Conservation (phyloP, 2,888 invertebrate species). For the Pseudoips prasinana region DNA sequence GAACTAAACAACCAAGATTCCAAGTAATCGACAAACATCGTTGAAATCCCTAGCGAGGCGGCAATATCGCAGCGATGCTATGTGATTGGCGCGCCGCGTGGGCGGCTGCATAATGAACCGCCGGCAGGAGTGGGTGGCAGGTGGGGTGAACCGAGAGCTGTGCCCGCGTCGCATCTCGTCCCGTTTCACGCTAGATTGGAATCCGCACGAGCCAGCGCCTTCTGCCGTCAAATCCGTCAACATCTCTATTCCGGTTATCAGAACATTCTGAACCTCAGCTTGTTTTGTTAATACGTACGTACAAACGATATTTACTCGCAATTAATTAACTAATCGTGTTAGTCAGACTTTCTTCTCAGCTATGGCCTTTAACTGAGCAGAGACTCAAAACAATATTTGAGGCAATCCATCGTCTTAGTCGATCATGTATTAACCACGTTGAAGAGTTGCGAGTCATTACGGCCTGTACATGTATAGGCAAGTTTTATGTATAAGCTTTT, state of each 20-base stretch:
- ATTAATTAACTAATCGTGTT: too few species aligned
- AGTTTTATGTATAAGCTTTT: too few species aligned
- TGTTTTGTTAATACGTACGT: constrained; percentile 12
- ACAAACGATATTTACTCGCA: too few species aligned
- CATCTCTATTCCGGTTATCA: constrained; percentile 43
- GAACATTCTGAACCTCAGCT: constrained; percentile 25
- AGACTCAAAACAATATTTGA: too few species aligned
- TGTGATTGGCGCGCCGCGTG: constrained; percentile 77
- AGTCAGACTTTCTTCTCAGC: too few species aligned
- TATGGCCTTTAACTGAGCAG: too few species aligned
- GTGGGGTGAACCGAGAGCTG: constrained; percentile 18
- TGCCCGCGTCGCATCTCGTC: constrained; percentile 33
- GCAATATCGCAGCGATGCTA: constrained; percentile 73
- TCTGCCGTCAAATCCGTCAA: constrained; percentile 59
- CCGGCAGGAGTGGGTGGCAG: constrained; percentile 39
- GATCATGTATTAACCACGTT: too few species aligned
- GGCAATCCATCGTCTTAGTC: too few species aligned
- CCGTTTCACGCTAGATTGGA: constrained; percentile 61
- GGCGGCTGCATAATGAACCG: constrained; percentile 78
- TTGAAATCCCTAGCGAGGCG: constrained; percentile 66
- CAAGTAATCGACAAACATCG: constrained; percentile 57
- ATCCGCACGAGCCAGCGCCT: constrained; percentile 59
- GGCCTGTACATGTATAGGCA: too few species aligned
- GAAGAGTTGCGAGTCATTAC: too few species aligned
- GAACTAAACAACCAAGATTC: constrained; percentile 28